Conservation (phyloP, 2,888 invertebrate species). For the Podabrus alpinus region DNA sequence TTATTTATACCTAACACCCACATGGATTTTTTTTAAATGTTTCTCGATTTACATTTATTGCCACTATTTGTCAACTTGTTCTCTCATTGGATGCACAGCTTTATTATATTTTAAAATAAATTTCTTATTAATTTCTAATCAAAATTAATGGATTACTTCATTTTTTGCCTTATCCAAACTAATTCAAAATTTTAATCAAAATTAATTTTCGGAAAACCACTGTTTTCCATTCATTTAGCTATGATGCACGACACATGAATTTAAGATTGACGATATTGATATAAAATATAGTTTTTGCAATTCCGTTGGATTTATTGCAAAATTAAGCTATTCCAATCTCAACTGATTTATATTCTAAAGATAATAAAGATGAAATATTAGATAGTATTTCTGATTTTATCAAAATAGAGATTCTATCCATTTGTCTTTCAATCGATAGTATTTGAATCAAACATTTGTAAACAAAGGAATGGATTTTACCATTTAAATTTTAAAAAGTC, state of each 20-base stretch:
- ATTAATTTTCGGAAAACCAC: background rate
- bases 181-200: background rate
- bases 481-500: background rate
- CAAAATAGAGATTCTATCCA: background rate
- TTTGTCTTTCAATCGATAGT: background rate
- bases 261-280: background rate
- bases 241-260: background rate
- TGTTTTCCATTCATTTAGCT: background rate
- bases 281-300: background rate
- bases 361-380: background rate
- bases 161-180: background rate
- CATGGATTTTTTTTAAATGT: background rate
- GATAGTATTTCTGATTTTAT: background rate
- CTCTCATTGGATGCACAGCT: background rate
- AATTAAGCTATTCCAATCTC: background rate
- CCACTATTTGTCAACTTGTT: background rate
- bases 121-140: background rate
- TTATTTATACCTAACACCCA: background rate
- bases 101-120: background rate
- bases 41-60: background rate
- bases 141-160: background rate
- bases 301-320: background rate
- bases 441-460: background rate
- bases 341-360: background rate
- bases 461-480: background rate